A percentile compares a stretch with the other conserved stretches of the same genome.
Evolutionary conservation across 2,888 invertebrate genomes (phyloP).

Genomic region (Drosophila aldrichi): DNA sequence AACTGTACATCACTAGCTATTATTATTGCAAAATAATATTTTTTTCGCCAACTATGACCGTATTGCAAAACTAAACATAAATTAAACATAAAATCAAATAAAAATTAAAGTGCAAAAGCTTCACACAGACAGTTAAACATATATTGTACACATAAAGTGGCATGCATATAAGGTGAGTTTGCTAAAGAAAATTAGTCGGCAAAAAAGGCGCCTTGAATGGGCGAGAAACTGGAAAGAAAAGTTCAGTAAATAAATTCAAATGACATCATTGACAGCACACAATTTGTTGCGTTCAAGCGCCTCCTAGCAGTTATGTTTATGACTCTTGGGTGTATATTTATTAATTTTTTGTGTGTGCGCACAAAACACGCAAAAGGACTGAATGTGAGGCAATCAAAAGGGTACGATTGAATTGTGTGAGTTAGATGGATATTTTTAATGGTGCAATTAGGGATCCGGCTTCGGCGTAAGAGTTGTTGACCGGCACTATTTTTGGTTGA

Average conservation of each 20-base stretch:
- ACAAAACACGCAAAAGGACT: constrained; percentile 65
- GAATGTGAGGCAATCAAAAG: constrained; percentile 22
- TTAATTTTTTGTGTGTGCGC: constrained; percentile 59
- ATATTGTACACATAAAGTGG: neutral
- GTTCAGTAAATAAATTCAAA: constrained; percentile 59
- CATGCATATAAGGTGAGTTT: constrained; percentile 28
- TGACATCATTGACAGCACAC: constrained; percentile 68
- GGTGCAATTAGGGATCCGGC: constrained; percentile 27
- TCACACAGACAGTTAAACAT: constrained; percentile 2
- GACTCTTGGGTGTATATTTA: constrained; percentile 58
- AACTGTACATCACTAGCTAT: constrained; percentile 38
- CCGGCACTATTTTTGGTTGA: constrained; percentile 59
- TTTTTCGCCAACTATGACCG: constrained; percentile 30
- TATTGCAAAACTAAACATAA: constrained; percentile 29
- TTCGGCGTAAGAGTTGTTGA: constrained; percentile 51
- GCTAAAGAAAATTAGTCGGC: constrained; percentile 3
- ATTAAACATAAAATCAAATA: constrained; percentile 29
- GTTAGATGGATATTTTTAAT: constrained; percentile 12
- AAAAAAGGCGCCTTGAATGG: constrained; percentile 18
- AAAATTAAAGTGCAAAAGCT: constrained; percentile 8
- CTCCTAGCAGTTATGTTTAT: constrained; percentile 30
- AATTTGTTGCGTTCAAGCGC: constrained; percentile 40
- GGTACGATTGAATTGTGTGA: constrained; percentile 21
- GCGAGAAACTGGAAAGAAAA: constrained; percentile 24
- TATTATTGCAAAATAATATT: constrained; percentile 48